Evolutionary conservation across 2,113 vertebrate genomes (phyloP).

Genomic region (Peromyscus leucopus): DNA sequence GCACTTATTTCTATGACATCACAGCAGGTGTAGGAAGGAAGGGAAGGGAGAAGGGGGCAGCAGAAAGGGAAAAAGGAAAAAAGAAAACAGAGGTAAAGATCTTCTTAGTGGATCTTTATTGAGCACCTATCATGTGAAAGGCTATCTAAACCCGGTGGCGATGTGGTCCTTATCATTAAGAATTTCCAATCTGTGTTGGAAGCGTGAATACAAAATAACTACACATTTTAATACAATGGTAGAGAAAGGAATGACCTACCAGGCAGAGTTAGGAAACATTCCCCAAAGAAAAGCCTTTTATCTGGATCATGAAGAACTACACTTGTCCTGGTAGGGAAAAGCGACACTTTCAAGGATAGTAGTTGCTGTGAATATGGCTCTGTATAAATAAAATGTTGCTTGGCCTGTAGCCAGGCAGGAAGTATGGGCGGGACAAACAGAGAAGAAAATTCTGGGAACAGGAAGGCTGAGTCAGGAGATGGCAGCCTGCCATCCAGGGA

Average conservation of each 20-base stretch:
- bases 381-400: no score
- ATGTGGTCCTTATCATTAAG: background rate
- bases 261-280: background rate
- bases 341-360: background rate
- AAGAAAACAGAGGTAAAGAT: background rate
- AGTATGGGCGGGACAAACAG: no score
- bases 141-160: background rate
- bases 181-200: background rate
- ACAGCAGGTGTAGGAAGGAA: background rate
- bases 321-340: no score
- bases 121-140: background rate
- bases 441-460: no score
- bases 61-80: accelerated
- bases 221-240: background rate
- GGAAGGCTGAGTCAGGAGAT: no score
- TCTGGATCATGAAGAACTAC: background rate
- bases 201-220: background rate
- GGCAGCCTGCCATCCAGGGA: no score
- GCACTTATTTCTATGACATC: background rate
- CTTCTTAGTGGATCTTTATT: background rate
- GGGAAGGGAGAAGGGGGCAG: background rate
- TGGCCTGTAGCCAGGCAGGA: no score
- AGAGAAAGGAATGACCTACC: background rate
- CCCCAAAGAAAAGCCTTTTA: background rate
- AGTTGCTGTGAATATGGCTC: no score